A percentile compares a stretch with the other conserved stretches of the same genome.
Conservation (phyloP, 2,888 invertebrate genomes). For the Chironomus riparius region DNA sequence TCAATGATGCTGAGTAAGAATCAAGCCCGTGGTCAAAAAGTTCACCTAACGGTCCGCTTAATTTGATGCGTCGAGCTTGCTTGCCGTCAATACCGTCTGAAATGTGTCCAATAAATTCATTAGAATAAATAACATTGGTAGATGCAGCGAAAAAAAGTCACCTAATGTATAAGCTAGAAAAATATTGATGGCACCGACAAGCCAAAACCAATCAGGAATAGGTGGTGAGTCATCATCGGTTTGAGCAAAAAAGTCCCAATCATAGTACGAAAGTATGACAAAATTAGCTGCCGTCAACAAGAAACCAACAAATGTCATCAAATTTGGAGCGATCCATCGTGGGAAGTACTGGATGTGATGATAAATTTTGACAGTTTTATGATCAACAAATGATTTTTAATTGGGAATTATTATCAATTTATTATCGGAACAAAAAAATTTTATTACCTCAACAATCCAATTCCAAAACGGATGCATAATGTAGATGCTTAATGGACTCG, state of each 20-base stretch:
- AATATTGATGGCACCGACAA: slow-evolving; percentile 76
- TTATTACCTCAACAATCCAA: slow-evolving; percentile 80
- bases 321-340: slow-evolving; percentile 93
- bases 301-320: slow-evolving; percentile 92
- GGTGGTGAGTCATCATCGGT: slow-evolving; percentile 51
- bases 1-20: slow-evolving; percentile 89
- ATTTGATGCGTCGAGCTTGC: slow-evolving; percentile 90
- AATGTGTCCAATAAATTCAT: too few relatives aligned
- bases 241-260: slow-evolving; percentile 81
- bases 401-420: too few relatives aligned
- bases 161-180: slow-evolving; percentile 95
- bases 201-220: slow-evolving; percentile 87
- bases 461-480: slow-evolving; percentile 99
- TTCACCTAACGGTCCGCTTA: slow-evolving; percentile 92
- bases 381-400: slow-evolving; percentile 26
- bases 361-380: background rate
- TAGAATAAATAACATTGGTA: too few relatives aligned
- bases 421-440: slow-evolving; percentile 30
- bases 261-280: slow-evolving; percentile 76
- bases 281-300: slow-evolving; percentile 84
- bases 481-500: slow-evolving; percentile 93
- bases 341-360: slow-evolving; percentile 70
- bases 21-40: slow-evolving; percentile 96
- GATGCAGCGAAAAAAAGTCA: slow-evolving; percentile 36
- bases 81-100: slow-evolving; percentile 97